Conservation (phyloP, 2,888 invertebrate species). For the Globia sparganii region DNA sequence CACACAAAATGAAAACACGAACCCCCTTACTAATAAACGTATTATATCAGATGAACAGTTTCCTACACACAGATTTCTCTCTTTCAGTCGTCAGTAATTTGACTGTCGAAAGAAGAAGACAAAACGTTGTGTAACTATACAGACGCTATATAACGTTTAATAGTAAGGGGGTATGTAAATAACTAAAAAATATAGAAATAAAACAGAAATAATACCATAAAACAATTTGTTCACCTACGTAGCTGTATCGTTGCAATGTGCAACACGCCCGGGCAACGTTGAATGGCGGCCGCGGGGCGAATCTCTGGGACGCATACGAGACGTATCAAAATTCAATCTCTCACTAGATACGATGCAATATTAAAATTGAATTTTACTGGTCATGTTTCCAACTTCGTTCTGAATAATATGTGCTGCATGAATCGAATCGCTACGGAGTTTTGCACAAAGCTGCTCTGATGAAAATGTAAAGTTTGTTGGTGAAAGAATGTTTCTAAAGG, state of each 20-base stretch:
- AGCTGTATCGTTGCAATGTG: slow-evolving; percentile 55
- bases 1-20: neutral
- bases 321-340: slow-evolving; percentile 87
- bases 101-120: too few relatives aligned
- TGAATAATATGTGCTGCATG: slow-evolving; percentile 52
- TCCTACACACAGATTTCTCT: too few relatives aligned
- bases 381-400: slow-evolving; percentile 62
- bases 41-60: too few relatives aligned
- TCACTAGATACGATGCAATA: slow-evolving; percentile 80
- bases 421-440: slow-evolving; percentile 36
- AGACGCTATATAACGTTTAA: too few relatives aligned
- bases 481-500: slow-evolving; percentile 1
- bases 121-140: too few relatives aligned
- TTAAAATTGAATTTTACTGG: slow-evolving; percentile 82
- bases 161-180: too few relatives aligned
- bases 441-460: slow-evolving; percentile 30
- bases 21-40: too few relatives aligned
- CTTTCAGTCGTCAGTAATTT: too few relatives aligned
- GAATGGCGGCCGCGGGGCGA: slow-evolving; percentile 76
- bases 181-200: neutral
- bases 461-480: slow-evolving; percentile 35
- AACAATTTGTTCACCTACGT: slow-evolving; percentile 39
- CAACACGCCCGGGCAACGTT: slow-evolving; percentile 77
- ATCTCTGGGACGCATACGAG: slow-evolving; percentile 69
- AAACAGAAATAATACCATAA: slow-evolving; percentile 17